phyloP scores from a whole-genome alignment of 2,797 vertebrate genomes.

The Falco novaeseelandiae region DNA sequence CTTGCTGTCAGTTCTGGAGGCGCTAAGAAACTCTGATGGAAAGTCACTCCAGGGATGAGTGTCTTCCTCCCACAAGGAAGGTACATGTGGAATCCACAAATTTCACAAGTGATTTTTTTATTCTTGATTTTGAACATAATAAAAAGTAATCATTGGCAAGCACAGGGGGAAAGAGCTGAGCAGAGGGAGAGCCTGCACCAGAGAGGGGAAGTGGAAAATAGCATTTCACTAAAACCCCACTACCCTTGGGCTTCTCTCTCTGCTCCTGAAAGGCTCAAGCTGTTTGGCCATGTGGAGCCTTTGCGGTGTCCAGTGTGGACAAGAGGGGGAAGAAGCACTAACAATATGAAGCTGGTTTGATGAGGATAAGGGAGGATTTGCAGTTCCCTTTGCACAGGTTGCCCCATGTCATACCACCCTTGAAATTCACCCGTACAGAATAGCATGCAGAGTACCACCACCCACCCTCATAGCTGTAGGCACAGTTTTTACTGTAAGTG shows the following conservation, averaged over 20 bases:
- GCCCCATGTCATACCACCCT: constrained; percentile 57
- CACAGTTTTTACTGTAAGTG: constrained; percentile 68
- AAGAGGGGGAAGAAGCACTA: background rate
- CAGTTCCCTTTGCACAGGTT: constrained; percentile 68
- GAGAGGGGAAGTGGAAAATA: background rate
- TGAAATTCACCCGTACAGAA: constrained; percentile 65
- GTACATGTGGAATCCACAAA: background rate
- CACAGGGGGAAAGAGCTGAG: background rate
- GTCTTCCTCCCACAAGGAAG: background rate
- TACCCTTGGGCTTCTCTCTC: background rate
- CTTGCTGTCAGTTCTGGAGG: background rate
- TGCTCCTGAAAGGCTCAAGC: background rate
- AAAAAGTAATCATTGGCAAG: constrained; percentile 36
- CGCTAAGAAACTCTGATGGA: background rate
- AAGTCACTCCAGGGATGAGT: background rate
- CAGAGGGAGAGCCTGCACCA: background rate
- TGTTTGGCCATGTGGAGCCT: background rate
- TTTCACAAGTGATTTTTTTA: background rate
- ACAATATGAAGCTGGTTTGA: constrained; percentile 62
- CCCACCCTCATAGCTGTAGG: constrained; percentile 62
- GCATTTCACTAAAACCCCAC: background rate
- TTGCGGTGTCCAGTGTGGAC: background rate
- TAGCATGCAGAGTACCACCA: constrained; percentile 67
- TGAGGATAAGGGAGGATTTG: constrained; percentile 66
- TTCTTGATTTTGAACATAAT: constrained; percentile 21